Evolutionary conservation across 2,888 invertebrate species (phyloP).

Genomic region (Boloria euphrosyne): DNA sequence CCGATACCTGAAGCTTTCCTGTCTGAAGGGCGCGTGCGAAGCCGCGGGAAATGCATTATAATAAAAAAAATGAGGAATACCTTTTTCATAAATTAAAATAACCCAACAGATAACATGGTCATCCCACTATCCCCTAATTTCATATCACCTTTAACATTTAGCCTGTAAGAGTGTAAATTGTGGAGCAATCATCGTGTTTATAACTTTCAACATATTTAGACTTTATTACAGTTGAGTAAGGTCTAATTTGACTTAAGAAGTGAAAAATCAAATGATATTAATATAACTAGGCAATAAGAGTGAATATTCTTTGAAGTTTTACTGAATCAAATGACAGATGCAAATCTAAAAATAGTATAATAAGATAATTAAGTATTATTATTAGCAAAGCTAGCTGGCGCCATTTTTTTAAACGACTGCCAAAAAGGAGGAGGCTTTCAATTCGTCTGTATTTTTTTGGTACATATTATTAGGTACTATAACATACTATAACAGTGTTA

Average conservation of each 20-base stretch:
- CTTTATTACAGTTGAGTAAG: slow-evolving; percentile 16
- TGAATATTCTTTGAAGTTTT: slow-evolving; percentile 6
- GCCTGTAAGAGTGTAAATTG: slow-evolving; percentile 34
- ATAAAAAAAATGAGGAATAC: no score
- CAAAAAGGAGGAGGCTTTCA: no score
- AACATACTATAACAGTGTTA: no score
- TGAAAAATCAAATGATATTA: background rate
- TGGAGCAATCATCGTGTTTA: slow-evolving; percentile 22
- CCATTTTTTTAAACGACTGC: no score
- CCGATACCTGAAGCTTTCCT: no score
- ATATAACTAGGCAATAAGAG: slow-evolving; percentile 3
- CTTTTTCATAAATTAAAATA: background rate
- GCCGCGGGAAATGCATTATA: no score
- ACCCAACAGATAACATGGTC: slow-evolving; percentile 17
- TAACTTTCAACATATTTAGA: slow-evolving; percentile 2
- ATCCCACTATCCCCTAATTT: slow-evolving; percentile 34
- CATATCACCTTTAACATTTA: slow-evolving; percentile 39
- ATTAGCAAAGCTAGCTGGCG: no score
- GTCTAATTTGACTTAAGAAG: background rate
- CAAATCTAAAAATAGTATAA: slow-evolving; percentile 21
- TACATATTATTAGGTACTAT: no score
- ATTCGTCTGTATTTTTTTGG: no score
- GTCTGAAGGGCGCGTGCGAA: no score
- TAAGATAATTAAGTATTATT: no score
- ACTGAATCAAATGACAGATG: slow-evolving; percentile 22